A percentile compares a stretch with the other conserved stretches of the same genome.
phyloP scores from a whole-genome alignment of 2,797 vertebrate genomes.

The Synaphobranchus kaupii region DNA sequence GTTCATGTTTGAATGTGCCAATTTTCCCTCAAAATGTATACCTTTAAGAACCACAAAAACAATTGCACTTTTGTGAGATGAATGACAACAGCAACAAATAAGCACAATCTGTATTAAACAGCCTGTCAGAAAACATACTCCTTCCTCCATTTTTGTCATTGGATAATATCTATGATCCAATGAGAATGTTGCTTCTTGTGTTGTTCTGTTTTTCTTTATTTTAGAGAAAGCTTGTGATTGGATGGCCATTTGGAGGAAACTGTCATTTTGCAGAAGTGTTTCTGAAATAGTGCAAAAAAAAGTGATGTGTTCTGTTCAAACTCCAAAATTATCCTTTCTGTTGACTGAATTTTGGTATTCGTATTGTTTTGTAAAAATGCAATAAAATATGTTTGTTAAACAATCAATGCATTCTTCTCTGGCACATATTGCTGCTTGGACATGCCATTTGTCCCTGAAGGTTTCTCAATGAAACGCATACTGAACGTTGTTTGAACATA shows the following conservation, averaged over 20 bases:
- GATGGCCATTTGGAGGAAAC: not conserved
- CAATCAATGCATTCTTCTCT: too few species aligned
- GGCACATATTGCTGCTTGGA: not conserved
- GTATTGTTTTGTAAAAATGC: constrained; percentile 22
- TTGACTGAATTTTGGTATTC: constrained; percentile 18
- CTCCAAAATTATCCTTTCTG: constrained; percentile 5
- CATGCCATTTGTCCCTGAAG: not conserved
- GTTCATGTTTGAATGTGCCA: constrained; percentile 21
- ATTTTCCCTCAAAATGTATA: not conserved
- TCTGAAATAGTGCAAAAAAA: constrained; percentile 18
- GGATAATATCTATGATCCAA: not conserved
- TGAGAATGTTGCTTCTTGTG: constrained; percentile 9
- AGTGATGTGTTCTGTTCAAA: constrained; percentile 9
- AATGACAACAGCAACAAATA: not conserved
- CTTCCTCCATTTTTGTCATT: not conserved
- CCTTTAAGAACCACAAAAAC: not conserved
- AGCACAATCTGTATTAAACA: constrained; percentile 10
- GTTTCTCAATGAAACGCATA: too few species aligned
- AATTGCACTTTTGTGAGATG: constrained; percentile 20
- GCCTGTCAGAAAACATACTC: not conserved
- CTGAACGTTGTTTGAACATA: too few species aligned
- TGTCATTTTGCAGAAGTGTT: not conserved
- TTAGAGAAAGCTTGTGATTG: not conserved
- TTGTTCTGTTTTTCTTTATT: not conserved
- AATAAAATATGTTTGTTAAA: constrained; percentile 22